These are phyloP conservation scores for Amphiduros pacificus DNA, from an alignment of 2,888 invertebrate genomes.

Conservation along the genomic window DNA sequence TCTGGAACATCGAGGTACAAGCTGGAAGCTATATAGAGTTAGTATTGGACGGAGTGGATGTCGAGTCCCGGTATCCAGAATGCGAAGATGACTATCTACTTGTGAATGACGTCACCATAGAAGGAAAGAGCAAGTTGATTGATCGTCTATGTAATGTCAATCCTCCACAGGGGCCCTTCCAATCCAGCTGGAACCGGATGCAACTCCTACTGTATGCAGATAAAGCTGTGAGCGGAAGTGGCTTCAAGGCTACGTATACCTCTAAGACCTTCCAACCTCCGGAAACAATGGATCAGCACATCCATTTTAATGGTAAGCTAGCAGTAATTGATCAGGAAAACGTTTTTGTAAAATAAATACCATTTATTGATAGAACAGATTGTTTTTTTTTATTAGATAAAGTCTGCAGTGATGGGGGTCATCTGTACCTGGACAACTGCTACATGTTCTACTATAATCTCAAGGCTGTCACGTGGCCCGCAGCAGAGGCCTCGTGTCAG, in stretches of 20 bases:
- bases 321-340: no score
- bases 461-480: not conserved
- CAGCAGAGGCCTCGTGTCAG: not conserved
- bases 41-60: constrained; percentile 42
- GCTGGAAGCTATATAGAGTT: constrained; percentile 39
- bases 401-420: no score
- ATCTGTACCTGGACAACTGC: no score
- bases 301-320: no score
- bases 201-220: constrained; percentile 40
- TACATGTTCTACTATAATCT: no score
- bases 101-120: constrained; percentile 40
- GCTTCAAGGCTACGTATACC: constrained; percentile 37
- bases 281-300: no score
- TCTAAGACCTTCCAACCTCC: no score
- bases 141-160: constrained; percentile 38
- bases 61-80: constrained; percentile 16
- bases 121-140: constrained; percentile 34
- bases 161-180: constrained; percentile 33
- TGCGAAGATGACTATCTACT: constrained; percentile 14
- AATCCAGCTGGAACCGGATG: constrained; percentile 42
- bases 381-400: no score
- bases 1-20: constrained; percentile 40
- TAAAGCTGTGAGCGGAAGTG: constrained; percentile 34
- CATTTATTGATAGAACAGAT: no score
- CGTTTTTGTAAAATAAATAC: no score